phyloP scores from a whole-genome alignment of 2,888 invertebrate species.

The Ecliptopera silaceata region DNA sequence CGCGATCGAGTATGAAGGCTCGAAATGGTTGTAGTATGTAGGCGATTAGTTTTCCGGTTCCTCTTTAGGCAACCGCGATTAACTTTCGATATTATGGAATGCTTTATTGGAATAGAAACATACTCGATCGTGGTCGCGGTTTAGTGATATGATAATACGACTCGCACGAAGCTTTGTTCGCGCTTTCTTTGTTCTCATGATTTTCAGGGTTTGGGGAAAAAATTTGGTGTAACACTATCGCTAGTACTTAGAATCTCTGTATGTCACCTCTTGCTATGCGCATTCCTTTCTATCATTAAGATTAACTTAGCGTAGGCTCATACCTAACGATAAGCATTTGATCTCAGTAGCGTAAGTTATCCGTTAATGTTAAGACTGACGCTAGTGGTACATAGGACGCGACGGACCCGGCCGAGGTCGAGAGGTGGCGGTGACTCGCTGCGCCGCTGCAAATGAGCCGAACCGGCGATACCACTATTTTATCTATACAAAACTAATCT shows the following conservation, averaged over 20 bases:
- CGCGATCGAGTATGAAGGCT: slow-evolving; percentile 25
- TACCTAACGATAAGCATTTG: slow-evolving; percentile 33
- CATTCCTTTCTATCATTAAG: slow-evolving; percentile 35
- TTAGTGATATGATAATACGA: slow-evolving; percentile 16
- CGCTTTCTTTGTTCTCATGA: slow-evolving; percentile 28
- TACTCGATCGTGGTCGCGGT: slow-evolving; percentile 38
- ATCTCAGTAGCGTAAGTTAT: slow-evolving; percentile 49
- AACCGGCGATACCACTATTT: slow-evolving; percentile 32
- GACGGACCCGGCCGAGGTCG: slow-evolving; percentile 39
- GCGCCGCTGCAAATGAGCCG: slow-evolving; percentile 32
- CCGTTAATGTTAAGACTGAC: slow-evolving; percentile 59
- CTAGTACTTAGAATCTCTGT: slow-evolving; percentile 27
- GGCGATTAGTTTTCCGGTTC: slow-evolving; percentile 48
- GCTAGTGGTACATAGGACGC: slow-evolving; percentile 48
- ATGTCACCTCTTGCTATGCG: slow-evolving; percentile 35
- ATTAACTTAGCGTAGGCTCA: slow-evolving; percentile 33
- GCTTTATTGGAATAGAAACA: slow-evolving; percentile 19
- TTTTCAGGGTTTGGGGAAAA: slow-evolving; percentile 32
- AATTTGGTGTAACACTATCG: slow-evolving; percentile 28
- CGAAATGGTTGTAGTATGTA: slow-evolving; percentile 12
- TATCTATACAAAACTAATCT: slow-evolving; percentile 26
- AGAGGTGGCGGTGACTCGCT: slow-evolving; percentile 39
- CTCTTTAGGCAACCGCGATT: slow-evolving; percentile 42
- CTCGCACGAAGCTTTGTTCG: slow-evolving; percentile 39
- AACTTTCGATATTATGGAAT: slow-evolving; percentile 39